Base-by-base conservation (phyloP, 2,797 vertebrate genomes). In the Lutra lutra region DNA sequence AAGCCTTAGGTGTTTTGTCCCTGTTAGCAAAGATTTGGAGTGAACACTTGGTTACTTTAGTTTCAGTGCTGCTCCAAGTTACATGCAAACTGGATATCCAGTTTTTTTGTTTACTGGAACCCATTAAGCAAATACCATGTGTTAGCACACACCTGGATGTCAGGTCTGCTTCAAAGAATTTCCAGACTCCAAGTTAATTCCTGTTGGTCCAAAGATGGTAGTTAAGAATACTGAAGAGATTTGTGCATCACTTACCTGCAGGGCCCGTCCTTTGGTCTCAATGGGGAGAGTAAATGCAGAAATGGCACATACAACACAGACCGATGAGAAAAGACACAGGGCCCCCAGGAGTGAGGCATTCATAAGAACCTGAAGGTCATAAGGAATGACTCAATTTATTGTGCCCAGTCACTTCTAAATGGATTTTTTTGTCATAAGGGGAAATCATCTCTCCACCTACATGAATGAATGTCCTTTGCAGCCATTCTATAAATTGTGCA, bases 261-360 rank as follows among this genome's bases (percentile, higher is more conserved):
- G 98, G 0, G 99, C 99, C 68, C 99, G 98, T 84, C 99, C 99
- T 98, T 98, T 99, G 7, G 99, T 99, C 98, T 99, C 99, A 0
- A 99, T 99, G 12, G 99, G 99, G 86, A 99, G 97, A 0, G 99
- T 99, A 56, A 99, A 97, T 0, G 98, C 99, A 18, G 99, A 99
- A 54, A 99, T 38, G 0, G 99, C 98, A 2, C 99, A 99, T 13
- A 99, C 4, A 0, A 98, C 7, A 23, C 99, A 99, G 48, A 99
- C 98, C 0, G 98, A 95, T 11, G 99, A 98, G 20, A 99, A 99
- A 0, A 99, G 99, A 88, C 98, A 98, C 86, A 99, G 95, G 12
- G 99, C 99, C 73, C 99, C 98, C 18, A 99, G 32, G 84, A 99
- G 98, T 0, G 99, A 99, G 21, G 98, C 98, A 0, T 98, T 99